Evolutionary conservation across 2,113 vertebrate genomes (phyloP).

Genomic region (Prietella phreatophila): DNA sequence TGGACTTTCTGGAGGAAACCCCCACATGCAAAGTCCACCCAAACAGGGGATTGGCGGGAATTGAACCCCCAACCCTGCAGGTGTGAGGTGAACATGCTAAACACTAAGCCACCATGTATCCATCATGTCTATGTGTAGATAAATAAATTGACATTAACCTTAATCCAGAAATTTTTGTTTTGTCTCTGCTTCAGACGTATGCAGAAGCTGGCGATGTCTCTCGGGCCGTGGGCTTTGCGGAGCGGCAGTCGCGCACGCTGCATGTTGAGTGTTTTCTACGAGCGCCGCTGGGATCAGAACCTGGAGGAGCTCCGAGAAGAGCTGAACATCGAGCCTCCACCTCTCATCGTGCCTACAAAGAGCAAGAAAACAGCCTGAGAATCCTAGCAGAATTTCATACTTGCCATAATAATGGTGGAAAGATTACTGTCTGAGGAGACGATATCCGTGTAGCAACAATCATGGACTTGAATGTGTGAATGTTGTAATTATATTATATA

Average conservation of each 20-base stretch:
- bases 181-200: conserved; percentile 70
- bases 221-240: conserved; percentile 86
- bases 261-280: conserved; percentile 85
- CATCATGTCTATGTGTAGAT: background rate
- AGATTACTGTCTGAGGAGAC: background rate
- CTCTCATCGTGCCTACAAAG: conserved; percentile 39
- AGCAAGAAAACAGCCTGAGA: conserved; percentile 29
- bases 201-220: conserved; percentile 70
- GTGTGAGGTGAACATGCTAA: too few relatives aligned
- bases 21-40: too few relatives aligned
- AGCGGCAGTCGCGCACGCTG: conserved; percentile 75
- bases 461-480: background rate
- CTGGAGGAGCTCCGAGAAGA: conserved; percentile 80
- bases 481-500: background rate
- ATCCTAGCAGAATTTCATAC: background rate
- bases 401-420: background rate
- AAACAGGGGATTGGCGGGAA: too few relatives aligned
- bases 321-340: conserved; percentile 82
- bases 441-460: background rate
- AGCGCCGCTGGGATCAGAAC: conserved; percentile 88
- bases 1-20: too few relatives aligned
- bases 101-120: too few relatives aligned
- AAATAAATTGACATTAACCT: background rate
- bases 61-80: too few relatives aligned
- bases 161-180: background rate